These are phyloP conservation scores for Parauchenoglanis punctatus DNA, from an alignment of 2,797 vertebrate genomes.

Conservation along the genomic window DNA sequence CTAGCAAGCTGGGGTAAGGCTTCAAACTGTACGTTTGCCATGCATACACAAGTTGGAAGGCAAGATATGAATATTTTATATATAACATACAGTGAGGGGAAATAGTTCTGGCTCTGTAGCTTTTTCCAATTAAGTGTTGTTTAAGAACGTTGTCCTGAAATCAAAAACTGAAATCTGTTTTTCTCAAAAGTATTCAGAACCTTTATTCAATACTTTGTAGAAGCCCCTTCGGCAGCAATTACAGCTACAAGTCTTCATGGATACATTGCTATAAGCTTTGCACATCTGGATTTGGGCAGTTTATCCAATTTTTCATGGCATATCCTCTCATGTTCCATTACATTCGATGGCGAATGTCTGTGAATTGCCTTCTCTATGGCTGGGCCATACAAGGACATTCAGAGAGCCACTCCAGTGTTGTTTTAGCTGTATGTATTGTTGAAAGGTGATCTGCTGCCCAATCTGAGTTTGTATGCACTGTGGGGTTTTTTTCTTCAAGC, in stretches of 20 bases:
- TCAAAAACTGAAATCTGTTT: neutral
- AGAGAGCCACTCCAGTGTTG: neutral
- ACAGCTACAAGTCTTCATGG: neutral
- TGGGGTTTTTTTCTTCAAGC: neutral
- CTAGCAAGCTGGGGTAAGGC: too few species aligned
- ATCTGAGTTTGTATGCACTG: neutral
- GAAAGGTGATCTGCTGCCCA: neutral
- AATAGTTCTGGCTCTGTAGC: too few species aligned
- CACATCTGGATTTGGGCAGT: neutral
- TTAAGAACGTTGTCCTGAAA: too few species aligned
- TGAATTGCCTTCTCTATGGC: neutral
- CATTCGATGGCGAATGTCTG: neutral
- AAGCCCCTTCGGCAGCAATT: neutral
- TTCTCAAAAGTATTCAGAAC: neutral
- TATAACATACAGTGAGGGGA: too few species aligned
- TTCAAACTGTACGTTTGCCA: too few species aligned
- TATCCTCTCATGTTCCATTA: neutral
- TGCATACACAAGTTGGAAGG: too few species aligned
- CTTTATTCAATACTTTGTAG: neutral
- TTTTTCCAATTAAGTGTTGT: too few species aligned
- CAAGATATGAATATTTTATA: too few species aligned
- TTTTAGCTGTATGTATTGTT: neutral
- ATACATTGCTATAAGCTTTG: neutral
- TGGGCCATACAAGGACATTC: neutral
- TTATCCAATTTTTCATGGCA: neutral